phyloP scores from a whole-genome alignment of 2,888 invertebrate genomes.

The Ectemnius continuus region DNA sequence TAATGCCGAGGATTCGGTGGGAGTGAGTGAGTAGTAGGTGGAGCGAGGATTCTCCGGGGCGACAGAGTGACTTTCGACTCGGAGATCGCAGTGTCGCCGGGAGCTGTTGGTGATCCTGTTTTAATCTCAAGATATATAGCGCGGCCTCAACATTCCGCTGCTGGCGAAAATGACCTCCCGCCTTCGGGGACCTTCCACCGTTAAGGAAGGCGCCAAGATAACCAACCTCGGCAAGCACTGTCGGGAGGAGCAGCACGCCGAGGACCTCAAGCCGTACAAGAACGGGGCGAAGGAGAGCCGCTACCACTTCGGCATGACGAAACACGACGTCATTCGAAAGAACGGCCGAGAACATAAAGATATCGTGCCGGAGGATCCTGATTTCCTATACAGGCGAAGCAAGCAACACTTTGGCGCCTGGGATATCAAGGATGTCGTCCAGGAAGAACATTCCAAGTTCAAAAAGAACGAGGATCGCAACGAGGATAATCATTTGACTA shows the following conservation, averaged over 20 bases:
- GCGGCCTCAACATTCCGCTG: conserved; percentile 45
- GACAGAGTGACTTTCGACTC: too few species aligned
- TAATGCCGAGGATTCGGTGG: not conserved
- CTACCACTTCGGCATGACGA: conserved; percentile 55
- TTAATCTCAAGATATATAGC: not conserved
- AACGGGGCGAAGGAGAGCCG: conserved; percentile 46
- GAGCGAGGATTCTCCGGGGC: not conserved
- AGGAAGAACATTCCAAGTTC: conserved; percentile 33
- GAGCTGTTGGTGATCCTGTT: not conserved
- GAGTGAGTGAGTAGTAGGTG: not conserved
- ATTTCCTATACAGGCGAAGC: conserved; percentile 59
- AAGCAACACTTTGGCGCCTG: conserved; percentile 64
- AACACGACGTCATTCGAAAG: conserved; percentile 38
- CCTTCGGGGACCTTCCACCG: conserved; percentile 62
- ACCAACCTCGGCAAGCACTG: conserved; percentile 52
- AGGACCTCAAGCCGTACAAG: conserved; percentile 31
- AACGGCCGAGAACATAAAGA: conserved; percentile 45
- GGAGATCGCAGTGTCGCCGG: not conserved
- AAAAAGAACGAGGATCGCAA: conserved; percentile 40
- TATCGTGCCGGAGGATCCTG: conserved; percentile 47
- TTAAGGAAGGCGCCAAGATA: conserved; percentile 58
- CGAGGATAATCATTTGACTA: conserved; percentile 47
- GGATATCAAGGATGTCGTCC: conserved; percentile 63
- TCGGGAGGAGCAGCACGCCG: conserved; percentile 31
- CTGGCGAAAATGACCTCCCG: conserved; percentile 70